Evolutionary conservation across 2,113 vertebrate genomes (phyloP), one percentile per base, ranked within the genome.

Genomic region (Zapornia atra): DNA sequence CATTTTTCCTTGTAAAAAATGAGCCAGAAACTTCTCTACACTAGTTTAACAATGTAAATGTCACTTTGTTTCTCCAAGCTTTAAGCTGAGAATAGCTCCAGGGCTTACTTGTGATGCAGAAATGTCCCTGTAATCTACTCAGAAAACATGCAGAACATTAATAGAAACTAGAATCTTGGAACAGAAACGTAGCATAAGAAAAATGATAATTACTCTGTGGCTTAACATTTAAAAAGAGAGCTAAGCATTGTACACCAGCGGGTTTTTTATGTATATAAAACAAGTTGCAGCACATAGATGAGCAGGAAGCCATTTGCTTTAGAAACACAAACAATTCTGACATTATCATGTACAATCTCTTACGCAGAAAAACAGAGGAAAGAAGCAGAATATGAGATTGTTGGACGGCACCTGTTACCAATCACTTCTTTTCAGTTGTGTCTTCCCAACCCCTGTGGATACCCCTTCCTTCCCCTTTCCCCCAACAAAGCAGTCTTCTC

Each of bases 161-260:
- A 95, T 94, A 96, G 84, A 92, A 98, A 97, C 95, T 96, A 96
- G 96, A 95, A 95, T 97, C 96, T 81, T 89, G 94, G 96, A 98
- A 98, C 96, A 96, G 91, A 97, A 98, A 98, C 91, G 96, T 96
- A 96, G 91, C 92, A 68, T 90, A 94, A 97, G 93, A 98, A 98
- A 97, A 98, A 98, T 97, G 97, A 97, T 98, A 98, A 98, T 98
- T 98, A 97, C 92, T 97, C 95, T 91, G 92, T 96, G 96, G 98
- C 96, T 98, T 97, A 97, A 97, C 90, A 96, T 98, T 98, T 97
- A 87, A 97, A 96, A 97, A 97, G 96, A 91, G 88, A 93, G 91
- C 93, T 96, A 94, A 94, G 96, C 83, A 96, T 93, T 96, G 95
- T 86, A 97, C 90, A 92, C 82, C 82, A 97, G 94, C 84, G 82